Base-by-base conservation (phyloP, 1,140 invertebrate species). In the Eciton burchellii region DNA sequence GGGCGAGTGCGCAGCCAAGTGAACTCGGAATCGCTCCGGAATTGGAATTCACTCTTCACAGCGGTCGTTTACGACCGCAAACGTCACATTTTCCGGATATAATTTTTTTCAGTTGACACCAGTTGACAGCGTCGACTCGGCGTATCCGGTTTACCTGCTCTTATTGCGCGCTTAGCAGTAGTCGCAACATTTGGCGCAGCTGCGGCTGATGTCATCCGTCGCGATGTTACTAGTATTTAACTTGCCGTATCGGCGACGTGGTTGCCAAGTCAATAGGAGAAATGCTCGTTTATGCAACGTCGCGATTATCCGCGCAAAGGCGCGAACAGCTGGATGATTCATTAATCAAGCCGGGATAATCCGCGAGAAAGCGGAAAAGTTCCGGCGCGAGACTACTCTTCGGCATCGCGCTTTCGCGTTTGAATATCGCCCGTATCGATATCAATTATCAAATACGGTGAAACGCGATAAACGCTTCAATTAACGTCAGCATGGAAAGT, bases 271-370 rank as follows among this genome's bases (percentile, higher is more conserved):
- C 52, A 54, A 54, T 19, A 1, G 19, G 14, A 52, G 24, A 76
- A 76, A 76, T 41, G 19, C 35, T 35, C 35, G 3, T 41, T 70
- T 70, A 54, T 35, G 26, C 49, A 70, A 70, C 8, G 29, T n/a
- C 26, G 35, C 21, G 52, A 2, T 54, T 21, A 21, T 54, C 14
- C 26, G 45, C 21, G 21, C 9, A 14, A 41, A 45, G 11, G n/a
- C 29, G 21, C 26, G 26, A 70, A 54, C 9, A 11, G 21, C n/a
- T 35, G 19, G 43, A 65, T 47, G 49, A 35, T 14, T 21, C 3
- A 52, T 29, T 12, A 52, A n/a, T 54, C 41, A 52, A n/a, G 11
- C 35, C n/a, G 45, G 14, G 19, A n/a, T 19, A 52, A 14, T 3
- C 16, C 9, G 29, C 21, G 8, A 68, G n/a, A 70, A 70, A 54